Evolutionary conservation across 1,140 invertebrate species (phyloP).

Genomic region (Melanaphis sacchari): DNA sequence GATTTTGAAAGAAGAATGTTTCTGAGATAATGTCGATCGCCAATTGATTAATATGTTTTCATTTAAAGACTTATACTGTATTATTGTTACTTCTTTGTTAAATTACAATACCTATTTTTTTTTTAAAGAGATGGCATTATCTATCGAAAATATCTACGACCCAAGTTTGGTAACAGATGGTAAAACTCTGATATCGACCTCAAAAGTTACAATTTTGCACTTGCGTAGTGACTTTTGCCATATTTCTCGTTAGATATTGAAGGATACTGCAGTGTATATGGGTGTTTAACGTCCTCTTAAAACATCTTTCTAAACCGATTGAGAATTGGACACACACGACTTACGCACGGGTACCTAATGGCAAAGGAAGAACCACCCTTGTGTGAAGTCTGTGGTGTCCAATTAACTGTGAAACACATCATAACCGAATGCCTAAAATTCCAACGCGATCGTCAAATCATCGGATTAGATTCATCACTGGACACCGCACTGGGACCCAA

Average conservation of each 20-base stretch:
- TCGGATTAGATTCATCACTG: too few species aligned
- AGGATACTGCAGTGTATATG: neutral
- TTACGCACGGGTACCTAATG: too few species aligned
- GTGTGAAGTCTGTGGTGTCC: too few species aligned
- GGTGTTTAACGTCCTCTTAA: neutral
- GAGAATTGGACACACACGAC: too few species aligned
- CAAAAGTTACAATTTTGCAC: neutral
- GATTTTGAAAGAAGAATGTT: neutral
- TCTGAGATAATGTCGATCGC: neutral
- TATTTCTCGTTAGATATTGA: neutral
- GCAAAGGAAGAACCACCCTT: too few species aligned
- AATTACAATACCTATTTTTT: neutral
- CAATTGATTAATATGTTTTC: neutral
- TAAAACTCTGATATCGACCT: neutral
- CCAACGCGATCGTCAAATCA: too few species aligned
- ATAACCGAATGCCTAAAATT: neutral
- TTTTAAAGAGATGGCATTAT: neutral
- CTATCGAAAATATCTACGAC: neutral
- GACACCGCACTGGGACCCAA: too few species aligned
- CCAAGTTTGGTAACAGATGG: neutral
- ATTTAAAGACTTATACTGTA: neutral
- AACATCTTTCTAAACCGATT: neutral
- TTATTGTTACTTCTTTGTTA: neutral
- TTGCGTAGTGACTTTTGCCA: neutral
- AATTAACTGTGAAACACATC: neutral